Conservation (phyloP, 2,888 invertebrate genomes). For the Lumbricus terrestris region DNA sequence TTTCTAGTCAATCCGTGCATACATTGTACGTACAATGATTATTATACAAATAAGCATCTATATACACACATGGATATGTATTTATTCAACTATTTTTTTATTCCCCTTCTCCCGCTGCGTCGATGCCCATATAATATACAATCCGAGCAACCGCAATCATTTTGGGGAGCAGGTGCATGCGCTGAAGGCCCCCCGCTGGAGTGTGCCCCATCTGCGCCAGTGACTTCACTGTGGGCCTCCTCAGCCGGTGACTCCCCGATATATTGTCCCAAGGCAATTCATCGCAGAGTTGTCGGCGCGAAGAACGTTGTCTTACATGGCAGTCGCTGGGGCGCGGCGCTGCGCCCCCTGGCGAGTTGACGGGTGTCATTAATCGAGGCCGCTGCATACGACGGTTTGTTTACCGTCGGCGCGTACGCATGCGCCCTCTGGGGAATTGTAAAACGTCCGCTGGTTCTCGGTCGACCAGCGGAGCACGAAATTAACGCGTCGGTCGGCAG, state of each 20-base stretch:
- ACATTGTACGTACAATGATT: too few species aligned
- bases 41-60: too few species aligned
- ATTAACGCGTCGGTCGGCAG: constrained; percentile 3
- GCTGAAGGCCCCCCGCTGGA: background rate
- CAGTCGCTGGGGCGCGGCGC: background rate
- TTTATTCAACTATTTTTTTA: too few species aligned
- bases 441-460: background rate
- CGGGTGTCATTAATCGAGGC: constrained; percentile 3
- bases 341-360: background rate
- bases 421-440: background rate
- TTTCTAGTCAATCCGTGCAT: background rate
- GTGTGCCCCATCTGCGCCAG: background rate
- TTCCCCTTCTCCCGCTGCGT: background rate
- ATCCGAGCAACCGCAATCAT: background rate
- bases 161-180: background rate
- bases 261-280: background rate
- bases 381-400: background rate
- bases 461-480: background rate
- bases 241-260: background rate
- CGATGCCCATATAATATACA: background rate
- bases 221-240: background rate
- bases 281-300: background rate
- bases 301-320: constrained; percentile 3
- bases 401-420: background rate
- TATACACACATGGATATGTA: too few species aligned